Base-by-base conservation (phyloP, 2,113 vertebrate species). In the Neomonachus schauinslandi region DNA sequence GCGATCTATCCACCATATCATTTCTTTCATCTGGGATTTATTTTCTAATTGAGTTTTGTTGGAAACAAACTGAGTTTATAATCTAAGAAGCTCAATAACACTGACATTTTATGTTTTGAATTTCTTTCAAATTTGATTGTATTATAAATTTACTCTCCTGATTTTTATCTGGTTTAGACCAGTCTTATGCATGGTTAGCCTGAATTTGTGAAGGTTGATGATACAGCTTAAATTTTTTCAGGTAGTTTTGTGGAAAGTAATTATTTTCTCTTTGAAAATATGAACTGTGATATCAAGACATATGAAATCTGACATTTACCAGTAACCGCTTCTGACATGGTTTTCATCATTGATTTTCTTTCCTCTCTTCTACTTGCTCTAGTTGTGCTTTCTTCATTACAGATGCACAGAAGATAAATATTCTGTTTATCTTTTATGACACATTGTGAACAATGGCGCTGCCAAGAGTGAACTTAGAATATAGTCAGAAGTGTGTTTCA, bases 301-400 rank as follows among this genome's bases (percentile, higher is more conserved):
- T 83, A 92, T 80, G 93, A 94, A 89, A 97, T 72, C 42, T 95
- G 96, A 95, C 83, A 95, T 92, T 96, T 93, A 87, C 80, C 67
- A 84, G 16, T 92, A 97, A 95, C 69, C 22, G 8, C 21, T 96
- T 81, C 69, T 98, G 86, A 96, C 74, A 51, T 42, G 39, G 61
- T 71, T 98, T 97, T 98, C 92, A 96, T 94, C 89, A 96, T 92
- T 97, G 74, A 88, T 97, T 97, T 94, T 96, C 79, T 80, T 93
- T 89, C 76, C 24, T 87, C 53, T 88, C 49, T 80, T 88, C 31
- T 4, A 71, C 28, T 90, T 97, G 61, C 33, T 94, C 19, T 83
- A 22, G 59, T 71, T 93, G 15, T 39, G 69, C 13, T 92, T 96
- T 84, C 51, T 94, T 95, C 42, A 96, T 97, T 96, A 81, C 65